phyloP scores from a whole-genome alignment of 2,113 vertebrate genomes.

The Calidris pugnax region DNA sequence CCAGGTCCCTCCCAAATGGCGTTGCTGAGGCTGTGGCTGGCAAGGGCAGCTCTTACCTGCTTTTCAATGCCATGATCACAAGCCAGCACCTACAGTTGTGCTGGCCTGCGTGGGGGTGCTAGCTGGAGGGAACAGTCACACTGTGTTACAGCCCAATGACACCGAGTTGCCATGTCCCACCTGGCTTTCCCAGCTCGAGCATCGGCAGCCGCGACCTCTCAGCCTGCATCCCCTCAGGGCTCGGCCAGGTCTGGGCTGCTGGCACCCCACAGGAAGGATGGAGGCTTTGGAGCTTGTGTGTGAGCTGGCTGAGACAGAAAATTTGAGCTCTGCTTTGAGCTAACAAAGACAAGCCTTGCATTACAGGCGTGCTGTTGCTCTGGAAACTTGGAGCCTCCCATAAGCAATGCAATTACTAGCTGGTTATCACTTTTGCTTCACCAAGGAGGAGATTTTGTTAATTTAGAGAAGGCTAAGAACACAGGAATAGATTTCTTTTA shows the following conservation, averaged over 20 bases:
- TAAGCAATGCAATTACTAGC: slow-evolving; percentile 38
- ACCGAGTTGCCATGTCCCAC: fast-evolving
- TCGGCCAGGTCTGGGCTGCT: neutral
- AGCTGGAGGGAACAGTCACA: neutral
- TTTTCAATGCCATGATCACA: neutral
- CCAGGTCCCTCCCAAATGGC: neutral
- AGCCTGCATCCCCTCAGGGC: neutral
- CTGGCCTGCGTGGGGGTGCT: neutral
- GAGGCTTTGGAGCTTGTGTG: neutral
- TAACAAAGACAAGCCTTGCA: slow-evolving; percentile 33
- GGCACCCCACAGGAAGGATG: neutral
- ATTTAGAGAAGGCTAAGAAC: neutral
- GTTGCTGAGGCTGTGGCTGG: neutral
- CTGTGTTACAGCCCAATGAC: fast-evolving
- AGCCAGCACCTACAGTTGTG: neutral
- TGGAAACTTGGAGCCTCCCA: slow-evolving; percentile 41
- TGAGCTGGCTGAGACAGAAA: neutral
- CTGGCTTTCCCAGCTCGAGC: neutral
- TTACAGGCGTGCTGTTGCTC: neutral
- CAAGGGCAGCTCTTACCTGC: neutral
- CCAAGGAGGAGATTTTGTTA: slow-evolving; percentile 9
- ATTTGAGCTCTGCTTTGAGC: slow-evolving; percentile 26
- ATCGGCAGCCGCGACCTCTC: fast-evolving
- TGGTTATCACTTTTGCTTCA: slow-evolving; percentile 42
- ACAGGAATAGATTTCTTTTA: neutral